A percentile compares a stretch with the other conserved stretches of the same genome.
phyloP scores from a whole-genome alignment of 2,113 vertebrate genomes.

The Isurus oxyrinchus region DNA sequence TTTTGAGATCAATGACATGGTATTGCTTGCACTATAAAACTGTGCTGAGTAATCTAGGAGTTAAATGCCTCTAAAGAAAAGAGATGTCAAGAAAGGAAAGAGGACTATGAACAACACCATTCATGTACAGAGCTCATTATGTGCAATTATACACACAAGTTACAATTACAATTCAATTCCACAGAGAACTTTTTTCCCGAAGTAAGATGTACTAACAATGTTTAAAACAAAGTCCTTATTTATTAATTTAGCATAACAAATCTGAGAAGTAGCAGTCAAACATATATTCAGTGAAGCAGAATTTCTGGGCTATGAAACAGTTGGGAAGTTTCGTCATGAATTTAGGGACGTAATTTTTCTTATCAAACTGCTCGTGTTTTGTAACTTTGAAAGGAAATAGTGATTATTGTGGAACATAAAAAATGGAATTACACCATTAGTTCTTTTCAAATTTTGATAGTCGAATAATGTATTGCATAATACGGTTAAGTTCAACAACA shows the following conservation, averaged over 20 bases:
- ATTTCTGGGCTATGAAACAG: neutral
- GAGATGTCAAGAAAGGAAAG: neutral
- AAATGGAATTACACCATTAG: neutral
- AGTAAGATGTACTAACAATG: constrained; percentile 20
- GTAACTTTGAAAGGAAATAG: neutral
- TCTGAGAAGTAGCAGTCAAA: neutral
- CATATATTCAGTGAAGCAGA: neutral
- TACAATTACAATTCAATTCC: constrained; percentile 21
- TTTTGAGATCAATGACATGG: neutral
- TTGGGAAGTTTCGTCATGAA: neutral
- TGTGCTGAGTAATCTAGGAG: neutral
- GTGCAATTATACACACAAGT: neutral
- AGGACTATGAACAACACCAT: neutral
- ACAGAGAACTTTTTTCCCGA: neutral
- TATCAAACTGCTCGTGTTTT: neutral
- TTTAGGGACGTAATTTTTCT: neutral
- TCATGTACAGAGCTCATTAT: constrained; percentile 13
- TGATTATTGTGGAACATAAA: neutral
- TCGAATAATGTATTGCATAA: neutral
- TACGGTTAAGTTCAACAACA: neutral
- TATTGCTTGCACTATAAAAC: neutral
- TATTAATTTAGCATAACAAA: constrained; percentile 8
- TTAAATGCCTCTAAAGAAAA: neutral
- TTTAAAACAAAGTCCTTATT: constrained; percentile 26
- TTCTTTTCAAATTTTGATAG: neutral